Conservation (phyloP, 1,140 invertebrate species). For the Drosophila pandora region DNA sequence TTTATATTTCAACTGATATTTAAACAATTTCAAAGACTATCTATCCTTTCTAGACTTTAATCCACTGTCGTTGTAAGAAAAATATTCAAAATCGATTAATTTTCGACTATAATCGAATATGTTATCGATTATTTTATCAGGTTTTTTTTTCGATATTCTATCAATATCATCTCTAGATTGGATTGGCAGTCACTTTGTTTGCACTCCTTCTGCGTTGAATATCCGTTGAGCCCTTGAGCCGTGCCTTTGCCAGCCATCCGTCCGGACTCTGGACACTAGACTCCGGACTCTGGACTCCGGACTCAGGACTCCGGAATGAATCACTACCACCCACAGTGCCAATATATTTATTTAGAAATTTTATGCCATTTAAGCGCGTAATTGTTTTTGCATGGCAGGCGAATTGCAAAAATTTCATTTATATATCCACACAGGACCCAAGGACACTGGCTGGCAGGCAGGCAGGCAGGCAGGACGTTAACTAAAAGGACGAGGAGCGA, state of each 20-base stretch:
- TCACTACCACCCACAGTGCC: constrained; percentile 7
- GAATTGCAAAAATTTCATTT: constrained; percentile 68
- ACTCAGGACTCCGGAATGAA: not conserved
- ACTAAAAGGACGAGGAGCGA: not conserved
- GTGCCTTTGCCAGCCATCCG: constrained; percentile 2
- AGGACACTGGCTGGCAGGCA: not conserved
- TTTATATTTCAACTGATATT: no score
- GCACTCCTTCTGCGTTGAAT: constrained; percentile 13
- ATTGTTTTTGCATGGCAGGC: constrained; percentile 62
- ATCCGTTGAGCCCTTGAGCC: constrained; percentile 11
- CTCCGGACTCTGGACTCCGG: not conserved
- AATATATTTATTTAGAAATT: constrained; percentile 77
- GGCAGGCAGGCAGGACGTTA: not conserved
- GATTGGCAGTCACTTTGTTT: constrained; percentile 1
- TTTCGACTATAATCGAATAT: not conserved
- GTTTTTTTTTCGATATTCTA: not conserved
- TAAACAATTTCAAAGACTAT: no score
- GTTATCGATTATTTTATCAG: not conserved
- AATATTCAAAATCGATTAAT: no score
- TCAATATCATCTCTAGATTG: not conserved
- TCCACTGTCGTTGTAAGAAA: no score
- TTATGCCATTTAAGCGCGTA: constrained; percentile 73
- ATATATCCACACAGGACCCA: constrained; percentile 35
- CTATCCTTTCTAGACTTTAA: no score
- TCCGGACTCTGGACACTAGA: not conserved